Evolutionary conservation across 2,888 invertebrate species (phyloP), one percentile per base, ranked within the genome.

Genomic region (Thereva unica): DNA sequence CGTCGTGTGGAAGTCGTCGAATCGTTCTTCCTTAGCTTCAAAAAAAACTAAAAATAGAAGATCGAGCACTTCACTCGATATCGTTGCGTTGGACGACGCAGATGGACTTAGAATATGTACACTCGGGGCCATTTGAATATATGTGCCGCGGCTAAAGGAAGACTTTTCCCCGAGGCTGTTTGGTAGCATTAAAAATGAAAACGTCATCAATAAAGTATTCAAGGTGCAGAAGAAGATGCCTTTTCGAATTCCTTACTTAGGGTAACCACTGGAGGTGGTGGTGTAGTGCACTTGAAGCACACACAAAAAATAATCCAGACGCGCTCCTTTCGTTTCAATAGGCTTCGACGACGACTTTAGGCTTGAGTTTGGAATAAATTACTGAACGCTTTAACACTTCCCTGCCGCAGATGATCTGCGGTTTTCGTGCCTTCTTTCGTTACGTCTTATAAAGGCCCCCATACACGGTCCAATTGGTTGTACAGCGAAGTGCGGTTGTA

Each of bases 191-290:
- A 61, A 61, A 61, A 61, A 65, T 49, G 47, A 47, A 56, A 65
- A 65, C 55, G 45, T 65, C 65, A 47, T 65, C 56, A 56, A 56
- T 64, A 64, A 65, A 55, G 55, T 47, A 55, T 55, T 65, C 55
- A 65, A 65, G 47, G 40, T 40, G 65, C 49, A 37, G 9, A 23
- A 40, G 54, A 45, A 40, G 45, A 45, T 10, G 54, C 7, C 37
- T 65, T 41, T 47, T 37, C 45, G 54, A 56, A 55, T 54, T 47
- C 23, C 23, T 23, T 23, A 23, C 42, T 37, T 40, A 49, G 52
- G 42, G 34, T 8, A 34, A 5, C 40, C 49, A 42, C 56, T 54
- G 35, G 37, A 55, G 8, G n/a, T 23, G 7, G 41, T 23, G 7
- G 41, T n/a, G n/a, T n/a, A 34, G 42, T 23, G 54, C 50, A 63